Evolutionary conservation across 2,888 invertebrate genomes (phyloP), one percentile per base, ranked within the genome.

Genomic region (Cantharis nigra): DNA sequence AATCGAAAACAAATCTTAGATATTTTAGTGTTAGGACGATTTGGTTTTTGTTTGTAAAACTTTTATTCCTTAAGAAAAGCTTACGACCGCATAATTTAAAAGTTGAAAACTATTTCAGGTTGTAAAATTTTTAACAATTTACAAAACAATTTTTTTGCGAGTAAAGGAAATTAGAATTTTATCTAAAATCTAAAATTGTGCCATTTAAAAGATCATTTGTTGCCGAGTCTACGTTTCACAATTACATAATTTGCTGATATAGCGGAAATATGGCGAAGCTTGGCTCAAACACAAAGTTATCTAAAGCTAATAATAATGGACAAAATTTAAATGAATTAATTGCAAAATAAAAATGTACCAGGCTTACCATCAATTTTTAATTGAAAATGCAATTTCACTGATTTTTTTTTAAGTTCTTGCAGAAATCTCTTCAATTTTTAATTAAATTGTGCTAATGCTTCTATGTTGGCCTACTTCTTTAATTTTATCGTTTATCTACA

Each of bases 141-240:
- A 11, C 49, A n/a, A 49, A 49, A 49, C n/a, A 49, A 49, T 49
- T 49, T 49, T 49, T 49, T 49, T 49, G 49, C 49, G 28, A 14
- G 49, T 71, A 72, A 69, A 69, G 76, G 72, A 72, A 76, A 76
- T 76, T 76, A 76, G 76, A 72, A 72, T 72, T 76, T 76, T 76
- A 76, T 76, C 76, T 76, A 69, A 76, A 69, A 76, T 76, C 76
- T 69, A 26, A 49, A 76, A 69, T 72, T 16, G 71, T 49, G n/a
- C 75, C 67, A 67, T 33, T 75, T 75, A 67, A 28, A 71, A 72
- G 67, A 28, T n/a, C 20, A 23, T 67, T 67, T 67, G 26, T 67
- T 67, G 65, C 65, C 26, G 65, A 23, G 23, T 67, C 23, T 67
- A 67, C 65, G 20, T 67, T 67, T 23, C 23, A 67, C 65, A 26